These are phyloP conservation scores for Casuarius casuarius DNA, from an alignment of 2,113 vertebrate genomes.

Conservation along the genomic window DNA sequence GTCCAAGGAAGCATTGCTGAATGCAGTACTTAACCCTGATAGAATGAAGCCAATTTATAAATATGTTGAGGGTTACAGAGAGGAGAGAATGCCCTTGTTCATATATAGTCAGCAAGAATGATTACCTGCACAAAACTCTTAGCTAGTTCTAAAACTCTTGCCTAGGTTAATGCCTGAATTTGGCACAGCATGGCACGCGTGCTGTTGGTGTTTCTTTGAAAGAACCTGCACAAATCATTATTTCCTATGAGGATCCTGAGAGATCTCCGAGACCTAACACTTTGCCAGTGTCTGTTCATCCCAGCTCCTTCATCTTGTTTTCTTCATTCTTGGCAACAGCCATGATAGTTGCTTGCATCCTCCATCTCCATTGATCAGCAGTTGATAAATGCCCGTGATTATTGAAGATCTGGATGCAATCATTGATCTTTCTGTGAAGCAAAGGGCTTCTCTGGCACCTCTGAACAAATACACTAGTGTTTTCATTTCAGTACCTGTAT, in stretches of 20 bases:
- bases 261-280: background rate
- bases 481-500: slow-evolving; percentile 11
- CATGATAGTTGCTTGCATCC: background rate
- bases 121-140: background rate
- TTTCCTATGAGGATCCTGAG: background rate
- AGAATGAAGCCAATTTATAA: background rate
- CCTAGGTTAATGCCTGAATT: background rate
- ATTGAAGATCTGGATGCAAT: background rate
- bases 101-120: background rate
- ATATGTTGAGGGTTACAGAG: background rate
- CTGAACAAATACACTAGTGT: background rate
- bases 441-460: background rate
- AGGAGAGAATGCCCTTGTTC: background rate
- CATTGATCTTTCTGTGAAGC: background rate
- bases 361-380: background rate
- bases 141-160: background rate
- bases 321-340: background rate
- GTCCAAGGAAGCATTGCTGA: background rate
- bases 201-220: background rate
- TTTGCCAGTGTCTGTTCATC: background rate
- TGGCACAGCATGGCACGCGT: background rate
- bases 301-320: background rate
- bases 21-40: background rate
- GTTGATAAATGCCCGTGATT: background rate
- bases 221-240: background rate